Evolutionary conservation across 1,140 invertebrate genomes (phyloP).

Genomic region (Samia ricini): DNA sequence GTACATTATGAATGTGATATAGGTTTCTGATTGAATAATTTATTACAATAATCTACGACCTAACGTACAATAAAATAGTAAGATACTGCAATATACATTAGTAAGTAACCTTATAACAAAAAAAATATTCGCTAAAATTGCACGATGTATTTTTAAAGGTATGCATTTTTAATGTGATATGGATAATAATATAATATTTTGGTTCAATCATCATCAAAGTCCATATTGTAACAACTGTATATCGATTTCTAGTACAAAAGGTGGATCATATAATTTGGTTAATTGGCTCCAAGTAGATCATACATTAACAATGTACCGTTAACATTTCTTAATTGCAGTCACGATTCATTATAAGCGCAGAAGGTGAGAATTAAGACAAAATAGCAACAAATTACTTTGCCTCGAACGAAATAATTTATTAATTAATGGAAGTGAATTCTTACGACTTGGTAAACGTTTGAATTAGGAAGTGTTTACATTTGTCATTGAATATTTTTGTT

Average conservation of each 20-base stretch:
- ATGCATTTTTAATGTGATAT: not conserved
- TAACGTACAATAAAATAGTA: too few species aligned
- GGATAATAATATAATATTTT: not conserved
- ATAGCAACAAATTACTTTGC: slow-evolving; percentile 55
- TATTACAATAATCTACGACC: too few species aligned
- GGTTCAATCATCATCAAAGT: not conserved
- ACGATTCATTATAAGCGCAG: slow-evolving; percentile 23
- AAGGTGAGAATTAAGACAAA: slow-evolving; percentile 47
- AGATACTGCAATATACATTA: too few species aligned
- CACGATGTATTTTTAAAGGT: too few species aligned
- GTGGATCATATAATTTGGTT: slow-evolving; percentile 28
- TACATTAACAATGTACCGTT: slow-evolving; percentile 28
- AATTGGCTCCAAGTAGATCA: slow-evolving; percentile 34
- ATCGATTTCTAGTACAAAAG: slow-evolving; percentile 16
- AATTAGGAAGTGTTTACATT: not conserved
- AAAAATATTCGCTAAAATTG: too few species aligned
- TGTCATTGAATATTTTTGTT: too few species aligned
- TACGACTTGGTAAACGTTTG: not conserved
- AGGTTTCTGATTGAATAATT: too few species aligned
- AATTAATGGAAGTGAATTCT: slow-evolving; percentile 57
- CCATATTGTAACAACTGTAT: not conserved
- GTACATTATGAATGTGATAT: too few species aligned
- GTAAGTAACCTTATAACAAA: too few species aligned
- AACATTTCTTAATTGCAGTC: slow-evolving; percentile 30
- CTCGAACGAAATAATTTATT: slow-evolving; percentile 56